Evolutionary conservation across 2,888 invertebrate species (phyloP).

Genomic region (Platycheirus rosarum): DNA sequence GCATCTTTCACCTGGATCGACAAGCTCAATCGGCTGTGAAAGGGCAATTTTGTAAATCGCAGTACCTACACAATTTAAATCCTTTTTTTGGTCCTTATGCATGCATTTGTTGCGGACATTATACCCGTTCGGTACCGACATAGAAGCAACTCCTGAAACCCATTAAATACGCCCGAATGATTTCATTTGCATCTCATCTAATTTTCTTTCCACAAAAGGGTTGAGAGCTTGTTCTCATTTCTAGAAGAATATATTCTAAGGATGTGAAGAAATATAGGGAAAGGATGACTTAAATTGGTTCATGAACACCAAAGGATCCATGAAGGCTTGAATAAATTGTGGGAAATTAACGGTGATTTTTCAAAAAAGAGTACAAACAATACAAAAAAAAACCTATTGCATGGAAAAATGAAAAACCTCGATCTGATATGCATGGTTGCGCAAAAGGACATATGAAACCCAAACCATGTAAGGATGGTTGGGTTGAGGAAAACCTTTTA

Average conservation of each 20-base stretch:
- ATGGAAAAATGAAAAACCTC: conserved; percentile 16
- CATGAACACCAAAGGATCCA: conserved; percentile 10
- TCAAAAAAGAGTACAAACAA: conserved; percentile 35
- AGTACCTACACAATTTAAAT: conserved; percentile 26
- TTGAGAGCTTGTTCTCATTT: conserved; percentile 9
- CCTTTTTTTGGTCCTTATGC: conserved; percentile 15
- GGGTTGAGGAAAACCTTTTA: background rate
- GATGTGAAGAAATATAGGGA: background rate
- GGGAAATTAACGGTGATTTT: conserved; percentile 52
- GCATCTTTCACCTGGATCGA: conserved; percentile 48
- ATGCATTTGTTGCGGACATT: conserved; percentile 10
- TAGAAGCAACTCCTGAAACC: background rate
- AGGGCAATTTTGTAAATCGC: conserved; percentile 40
- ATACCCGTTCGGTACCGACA: too few relatives aligned
- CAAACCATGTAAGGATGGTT: background rate
- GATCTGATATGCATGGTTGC: conserved; percentile 35
- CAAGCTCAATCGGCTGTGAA: conserved; percentile 48
- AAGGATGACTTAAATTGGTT: conserved; percentile 4
- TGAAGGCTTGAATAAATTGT: conserved; percentile 52
- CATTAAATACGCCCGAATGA: conserved; percentile 37
- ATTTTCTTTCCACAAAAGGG: conserved; percentile 20
- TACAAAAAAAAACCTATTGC: background rate
- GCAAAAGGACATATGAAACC: conserved; percentile 35
- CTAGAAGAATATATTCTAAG: background rate
- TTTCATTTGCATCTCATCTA: conserved; percentile 56